Conservation (phyloP, 2,797 vertebrate genomes). For the Anguilla obscura region DNA sequence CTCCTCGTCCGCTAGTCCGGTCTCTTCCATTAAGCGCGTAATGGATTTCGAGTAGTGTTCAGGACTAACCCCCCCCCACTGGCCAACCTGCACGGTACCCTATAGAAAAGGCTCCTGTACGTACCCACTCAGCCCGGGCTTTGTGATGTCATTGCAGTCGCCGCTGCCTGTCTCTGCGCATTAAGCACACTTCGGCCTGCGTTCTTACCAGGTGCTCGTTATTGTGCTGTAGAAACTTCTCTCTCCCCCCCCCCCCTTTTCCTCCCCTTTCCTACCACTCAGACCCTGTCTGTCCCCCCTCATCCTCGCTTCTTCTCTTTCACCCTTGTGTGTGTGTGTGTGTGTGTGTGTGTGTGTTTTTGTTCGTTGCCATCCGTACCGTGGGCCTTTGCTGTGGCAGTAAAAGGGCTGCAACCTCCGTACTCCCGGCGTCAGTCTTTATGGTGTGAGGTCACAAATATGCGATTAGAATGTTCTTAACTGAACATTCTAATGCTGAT, state of each 20-base stretch:
- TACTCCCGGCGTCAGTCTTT: too few relatives aligned
- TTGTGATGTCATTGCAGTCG: not conserved
- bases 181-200: not conserved
- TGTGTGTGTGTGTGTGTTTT: not conserved
- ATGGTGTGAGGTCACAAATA: conserved; percentile 7
- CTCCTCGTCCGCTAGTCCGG: not conserved
- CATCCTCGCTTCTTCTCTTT: not conserved
- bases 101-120: not conserved
- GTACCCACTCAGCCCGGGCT: too few relatives aligned
- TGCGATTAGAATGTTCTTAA: not conserved
- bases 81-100: not conserved
- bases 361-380: not conserved
- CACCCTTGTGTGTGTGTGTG: not conserved
- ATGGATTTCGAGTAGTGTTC: not conserved
- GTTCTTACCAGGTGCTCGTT: not conserved
- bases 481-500: too few relatives aligned
- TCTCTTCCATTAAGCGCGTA: not conserved
- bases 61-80: not conserved
- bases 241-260: too few relatives aligned
- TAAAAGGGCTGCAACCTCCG: not conserved
- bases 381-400: not conserved
- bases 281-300: not conserved
- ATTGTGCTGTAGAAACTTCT: not conserved
- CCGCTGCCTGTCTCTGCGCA: not conserved
- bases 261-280: not conserved